Percentiles rank a stretch among this genome's conserved stretches.
Evolutionary conservation across 1,140 invertebrate species (phyloP).

Genomic region (Nylanderia fulva): DNA sequence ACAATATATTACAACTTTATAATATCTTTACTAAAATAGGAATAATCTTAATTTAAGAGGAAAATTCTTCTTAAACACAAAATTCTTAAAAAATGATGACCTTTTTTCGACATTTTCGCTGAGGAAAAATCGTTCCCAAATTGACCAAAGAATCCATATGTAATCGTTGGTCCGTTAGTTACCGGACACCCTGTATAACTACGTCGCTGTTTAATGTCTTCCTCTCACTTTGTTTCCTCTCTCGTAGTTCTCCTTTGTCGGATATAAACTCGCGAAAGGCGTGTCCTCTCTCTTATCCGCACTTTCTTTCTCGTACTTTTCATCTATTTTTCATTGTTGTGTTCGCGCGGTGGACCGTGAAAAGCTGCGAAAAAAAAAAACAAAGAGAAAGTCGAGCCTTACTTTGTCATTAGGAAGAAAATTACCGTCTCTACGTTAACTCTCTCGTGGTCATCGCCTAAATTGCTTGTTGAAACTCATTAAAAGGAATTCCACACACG

Average conservation of each 20-base stretch:
- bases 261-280: not conserved
- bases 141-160: too few relatives aligned
- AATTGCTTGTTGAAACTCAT: slow-evolving; percentile 55
- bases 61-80: too few relatives aligned
- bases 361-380: slow-evolving; percentile 16
- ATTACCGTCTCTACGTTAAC: slow-evolving; percentile 10
- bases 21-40: too few relatives aligned
- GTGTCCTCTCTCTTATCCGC: too few relatives aligned
- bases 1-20: too few relatives aligned
- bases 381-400: slow-evolving; percentile 7
- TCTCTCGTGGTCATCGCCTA: not conserved
- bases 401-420: slow-evolving; percentile 43
- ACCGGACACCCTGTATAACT: too few relatives aligned
- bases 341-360: slow-evolving; percentile 10
- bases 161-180: too few relatives aligned
- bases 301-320: not conserved
- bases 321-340: slow-evolving; percentile 28
- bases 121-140: too few relatives aligned
- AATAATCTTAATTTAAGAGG: too few relatives aligned
- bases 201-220: slow-evolving; percentile 11
- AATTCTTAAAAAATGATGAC: too few relatives aligned
- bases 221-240: not conserved
- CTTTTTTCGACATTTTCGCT: too few relatives aligned
- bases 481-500: slow-evolving; percentile 45
- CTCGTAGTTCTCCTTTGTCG: not conserved